Conservation (phyloP, 2,113 vertebrate genomes). For the Edolisoma coerulescens region DNA sequence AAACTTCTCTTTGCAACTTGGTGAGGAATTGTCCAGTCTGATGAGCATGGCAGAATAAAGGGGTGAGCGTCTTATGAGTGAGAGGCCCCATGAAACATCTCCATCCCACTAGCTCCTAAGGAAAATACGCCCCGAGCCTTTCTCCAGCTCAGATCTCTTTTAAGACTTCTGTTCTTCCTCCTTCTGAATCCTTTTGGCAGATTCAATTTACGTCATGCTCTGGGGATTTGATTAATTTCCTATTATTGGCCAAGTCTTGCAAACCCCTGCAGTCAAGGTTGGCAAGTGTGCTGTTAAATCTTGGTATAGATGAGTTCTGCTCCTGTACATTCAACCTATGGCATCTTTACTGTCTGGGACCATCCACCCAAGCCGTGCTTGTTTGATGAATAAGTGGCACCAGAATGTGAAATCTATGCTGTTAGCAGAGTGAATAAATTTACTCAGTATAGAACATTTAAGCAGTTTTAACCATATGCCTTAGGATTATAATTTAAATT, state of each 20-base stretch:
- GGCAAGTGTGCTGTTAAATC: background rate
- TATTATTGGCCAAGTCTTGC: background rate
- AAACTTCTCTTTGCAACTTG: background rate
- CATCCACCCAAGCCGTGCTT: background rate
- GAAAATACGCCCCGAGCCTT: background rate
- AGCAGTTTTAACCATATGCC: background rate
- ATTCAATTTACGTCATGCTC: background rate
- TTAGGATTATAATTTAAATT: slow-evolving; percentile 23
- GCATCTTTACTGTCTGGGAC: background rate
- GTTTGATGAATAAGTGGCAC: background rate
- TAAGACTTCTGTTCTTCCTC: background rate
- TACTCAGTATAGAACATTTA: background rate
- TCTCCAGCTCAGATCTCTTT: background rate
- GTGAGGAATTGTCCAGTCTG: background rate
- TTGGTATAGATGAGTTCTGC: background rate
- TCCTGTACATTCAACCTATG: background rate
- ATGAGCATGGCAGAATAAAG: background rate
- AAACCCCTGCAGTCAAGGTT: background rate
- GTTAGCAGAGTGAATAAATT: background rate
- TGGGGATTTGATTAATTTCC: background rate
- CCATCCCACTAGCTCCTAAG: background rate
- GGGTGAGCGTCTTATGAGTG: fast-evolving
- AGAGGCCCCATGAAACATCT: background rate
- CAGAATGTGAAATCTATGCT: background rate
- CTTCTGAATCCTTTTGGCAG: background rate